A percentile compares a stretch with the other conserved stretches of the same genome.
Evolutionary conservation across 2,888 invertebrate genomes (phyloP).

Genomic region (Drosophila lacicola): DNA sequence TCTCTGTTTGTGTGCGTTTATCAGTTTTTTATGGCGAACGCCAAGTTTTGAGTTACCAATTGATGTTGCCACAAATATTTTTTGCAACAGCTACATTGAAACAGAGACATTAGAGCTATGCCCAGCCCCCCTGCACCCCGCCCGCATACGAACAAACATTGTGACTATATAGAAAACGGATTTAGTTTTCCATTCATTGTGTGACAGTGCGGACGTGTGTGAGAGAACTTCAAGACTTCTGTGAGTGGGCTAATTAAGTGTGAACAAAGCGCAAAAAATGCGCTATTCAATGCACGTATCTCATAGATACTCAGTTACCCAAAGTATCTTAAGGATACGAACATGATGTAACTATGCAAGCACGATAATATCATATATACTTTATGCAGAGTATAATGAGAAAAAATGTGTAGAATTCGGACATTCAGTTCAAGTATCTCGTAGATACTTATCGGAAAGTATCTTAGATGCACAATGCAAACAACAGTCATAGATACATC

Average conservation of each 20-base stretch:
- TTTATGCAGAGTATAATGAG: background rate
- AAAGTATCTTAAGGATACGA: too few species aligned
- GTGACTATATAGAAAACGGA: conserved; percentile 13
- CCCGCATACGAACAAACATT: background rate
- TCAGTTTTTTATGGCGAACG: conserved; percentile 43
- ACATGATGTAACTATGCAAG: too few species aligned
- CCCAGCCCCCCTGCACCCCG: background rate
- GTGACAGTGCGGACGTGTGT: conserved; percentile 48
- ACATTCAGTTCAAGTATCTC: background rate
- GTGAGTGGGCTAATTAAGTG: conserved; percentile 9
- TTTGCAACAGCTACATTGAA: conserved; percentile 35
- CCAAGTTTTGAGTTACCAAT: conserved; percentile 50
- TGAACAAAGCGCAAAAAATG: background rate
- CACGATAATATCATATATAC: background rate
- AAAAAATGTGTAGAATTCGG: background rate
- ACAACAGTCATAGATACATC: too few species aligned
- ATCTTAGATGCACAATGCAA: background rate
- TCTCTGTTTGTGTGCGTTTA: conserved; percentile 35
- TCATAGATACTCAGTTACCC: background rate
- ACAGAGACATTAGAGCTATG: conserved; percentile 24
- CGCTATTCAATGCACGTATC: conserved; percentile 1
- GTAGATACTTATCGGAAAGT: background rate
- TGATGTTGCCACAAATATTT: conserved; percentile 47
- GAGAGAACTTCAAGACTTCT: conserved; percentile 4
- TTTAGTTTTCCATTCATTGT: conserved; percentile 36